Evolutionary conservation across 2,797 vertebrate genomes (phyloP).

Genomic region (Morelia viridis): DNA sequence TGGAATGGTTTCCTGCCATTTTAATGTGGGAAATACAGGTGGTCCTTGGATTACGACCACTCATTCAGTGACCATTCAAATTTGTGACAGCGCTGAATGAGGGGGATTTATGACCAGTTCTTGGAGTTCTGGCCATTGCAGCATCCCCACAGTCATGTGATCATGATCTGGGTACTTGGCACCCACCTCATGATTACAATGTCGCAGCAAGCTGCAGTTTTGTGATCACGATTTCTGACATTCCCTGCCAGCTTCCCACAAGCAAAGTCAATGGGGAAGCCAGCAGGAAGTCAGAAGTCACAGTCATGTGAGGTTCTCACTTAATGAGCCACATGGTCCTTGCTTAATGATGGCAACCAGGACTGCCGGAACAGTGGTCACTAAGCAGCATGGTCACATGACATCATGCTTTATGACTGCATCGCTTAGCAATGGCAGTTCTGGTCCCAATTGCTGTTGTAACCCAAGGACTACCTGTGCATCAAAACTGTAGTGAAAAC

Average conservation of each 20-base stretch:
- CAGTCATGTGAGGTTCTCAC: too few species aligned
- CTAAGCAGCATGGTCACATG: neutral
- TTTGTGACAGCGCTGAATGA: neutral
- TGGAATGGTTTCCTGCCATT: neutral
- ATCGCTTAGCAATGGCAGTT: neutral
- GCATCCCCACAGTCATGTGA: neutral
- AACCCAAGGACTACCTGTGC: neutral
- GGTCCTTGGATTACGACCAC: neutral
- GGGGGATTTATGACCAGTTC: neutral
- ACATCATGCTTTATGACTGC: neutral
- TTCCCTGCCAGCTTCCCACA: neutral
- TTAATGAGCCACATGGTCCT: too few species aligned
- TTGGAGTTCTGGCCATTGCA: neutral
- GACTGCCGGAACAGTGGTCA: too few species aligned
- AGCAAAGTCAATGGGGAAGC: neutral
- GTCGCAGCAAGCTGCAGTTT: neutral
- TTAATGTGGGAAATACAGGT: neutral
- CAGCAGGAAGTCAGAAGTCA: neutral
- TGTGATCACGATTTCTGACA: neutral
- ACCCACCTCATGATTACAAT: neutral
- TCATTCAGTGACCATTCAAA: neutral
- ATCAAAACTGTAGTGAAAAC: neutral
- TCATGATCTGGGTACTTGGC: neutral
- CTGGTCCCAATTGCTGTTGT: neutral
- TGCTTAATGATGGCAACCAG: too few species aligned